phyloP scores from a whole-genome alignment of 2,797 vertebrate species.

The Meda fulgida region DNA sequence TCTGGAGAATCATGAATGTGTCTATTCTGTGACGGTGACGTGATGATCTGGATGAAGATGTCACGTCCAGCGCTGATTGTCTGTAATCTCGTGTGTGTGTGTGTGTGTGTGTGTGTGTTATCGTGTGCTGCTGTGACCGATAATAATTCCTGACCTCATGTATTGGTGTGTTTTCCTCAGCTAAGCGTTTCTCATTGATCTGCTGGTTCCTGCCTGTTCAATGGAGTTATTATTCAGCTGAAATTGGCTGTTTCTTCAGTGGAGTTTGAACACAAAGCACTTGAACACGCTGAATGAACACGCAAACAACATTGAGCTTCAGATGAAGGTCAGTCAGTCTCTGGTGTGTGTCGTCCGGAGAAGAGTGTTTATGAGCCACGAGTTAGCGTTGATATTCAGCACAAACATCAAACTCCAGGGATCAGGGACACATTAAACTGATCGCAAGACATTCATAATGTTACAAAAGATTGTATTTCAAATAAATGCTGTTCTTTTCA shows the following conservation, averaged over 20 bases:
- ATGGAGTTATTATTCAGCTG: constrained; percentile 5
- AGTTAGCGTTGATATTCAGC: neutral
- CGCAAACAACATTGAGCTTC: neutral
- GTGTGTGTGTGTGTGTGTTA: neutral
- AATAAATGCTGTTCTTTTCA: too few species aligned
- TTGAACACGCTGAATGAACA: constrained; percentile 20
- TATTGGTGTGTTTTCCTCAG: neutral
- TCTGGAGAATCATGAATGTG: constrained; percentile 65
- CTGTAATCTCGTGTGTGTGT: constrained; percentile 1
- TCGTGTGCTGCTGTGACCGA: neutral
- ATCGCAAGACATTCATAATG: neutral
- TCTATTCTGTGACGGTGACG: constrained; percentile 33
- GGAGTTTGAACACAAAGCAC: constrained; percentile 8
- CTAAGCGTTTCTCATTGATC: constrained; percentile 26
- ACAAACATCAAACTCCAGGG: neutral
- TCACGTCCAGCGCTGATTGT: constrained; percentile 21
- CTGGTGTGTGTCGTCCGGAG: neutral
- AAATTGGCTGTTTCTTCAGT: constrained; percentile 9
- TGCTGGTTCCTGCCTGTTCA: constrained; percentile 1
- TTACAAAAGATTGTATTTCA: too few species aligned
- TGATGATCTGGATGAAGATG: neutral
- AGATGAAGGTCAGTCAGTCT: neutral
- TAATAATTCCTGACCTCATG: constrained; percentile 8
- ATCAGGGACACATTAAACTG: neutral
- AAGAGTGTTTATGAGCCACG: neutral